Percentiles rank a stretch among this genome's conserved stretches.
phyloP scores from a whole-genome alignment of 2,888 invertebrate genomes.

The Ornithoptera priamus region DNA sequence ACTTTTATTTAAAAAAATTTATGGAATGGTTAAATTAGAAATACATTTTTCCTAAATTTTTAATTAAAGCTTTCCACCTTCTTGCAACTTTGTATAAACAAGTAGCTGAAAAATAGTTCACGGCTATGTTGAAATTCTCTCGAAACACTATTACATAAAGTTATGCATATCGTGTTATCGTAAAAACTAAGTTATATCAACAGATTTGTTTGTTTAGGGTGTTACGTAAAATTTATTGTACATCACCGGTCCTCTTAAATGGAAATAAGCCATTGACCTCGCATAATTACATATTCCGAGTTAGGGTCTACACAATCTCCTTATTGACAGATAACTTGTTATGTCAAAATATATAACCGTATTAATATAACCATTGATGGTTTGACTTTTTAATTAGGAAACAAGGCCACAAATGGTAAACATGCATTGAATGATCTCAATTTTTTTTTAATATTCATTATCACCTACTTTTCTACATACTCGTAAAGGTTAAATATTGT shows the following conservation, averaged over 20 bases:
- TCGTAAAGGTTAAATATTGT: neutral
- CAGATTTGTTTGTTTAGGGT: constrained; percentile 4
- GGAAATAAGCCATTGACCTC: constrained; percentile 21
- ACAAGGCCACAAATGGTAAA: constrained; percentile 5
- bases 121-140: neutral
- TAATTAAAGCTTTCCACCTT: neutral
- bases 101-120: neutral
- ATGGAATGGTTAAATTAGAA: too few relatives aligned
- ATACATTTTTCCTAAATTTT: too few relatives aligned
- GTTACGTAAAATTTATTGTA: constrained; percentile 13
- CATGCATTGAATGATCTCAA: constrained; percentile 4
- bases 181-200: constrained; percentile 3
- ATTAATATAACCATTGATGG: neutral
- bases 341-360: constrained; percentile 4
- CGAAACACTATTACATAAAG: neutral
- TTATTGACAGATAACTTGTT: constrained; percentile 9
- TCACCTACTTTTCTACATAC: neutral
- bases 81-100: neutral
- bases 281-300: constrained; percentile 7
- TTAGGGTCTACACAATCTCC: constrained; percentile 13
- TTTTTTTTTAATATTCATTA: constrained; percentile 7
- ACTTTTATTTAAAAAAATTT: too few relatives aligned
- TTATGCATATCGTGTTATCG: neutral
- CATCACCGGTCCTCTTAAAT: constrained; percentile 11
- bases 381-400: constrained; percentile 21